A percentile compares a stretch with the other conserved stretches of the same genome.
phyloP scores from a whole-genome alignment of 2,888 invertebrate species.

The Sepioteuthis lessoniana region DNA sequence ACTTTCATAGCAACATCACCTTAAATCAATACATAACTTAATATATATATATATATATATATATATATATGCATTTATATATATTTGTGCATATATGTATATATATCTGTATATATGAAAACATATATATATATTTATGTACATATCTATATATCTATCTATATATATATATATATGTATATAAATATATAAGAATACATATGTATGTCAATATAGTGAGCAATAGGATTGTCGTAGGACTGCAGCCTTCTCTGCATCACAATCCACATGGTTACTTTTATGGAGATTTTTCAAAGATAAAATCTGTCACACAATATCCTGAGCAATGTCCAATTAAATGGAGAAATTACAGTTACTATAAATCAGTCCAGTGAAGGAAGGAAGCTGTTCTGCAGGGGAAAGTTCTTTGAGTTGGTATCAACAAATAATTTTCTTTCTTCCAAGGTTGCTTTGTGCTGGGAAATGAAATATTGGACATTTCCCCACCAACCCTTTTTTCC shows the following conservation, averaged over 20 bases:
- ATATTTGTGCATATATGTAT: no score
- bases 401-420: background rate
- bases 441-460: conserved; percentile 33
- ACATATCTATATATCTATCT: no score
- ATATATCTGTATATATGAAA: no score
- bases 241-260: background rate
- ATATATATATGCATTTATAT: no score
- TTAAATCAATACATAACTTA: background rate
- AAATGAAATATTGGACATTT: conserved; percentile 33
- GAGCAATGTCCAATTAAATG: conserved; percentile 12
- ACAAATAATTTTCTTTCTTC: conserved; percentile 33
- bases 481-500: background rate
- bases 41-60: background rate
- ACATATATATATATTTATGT: no score
- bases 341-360: conserved; percentile 21
- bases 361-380: background rate
- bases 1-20: background rate
- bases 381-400: background rate
- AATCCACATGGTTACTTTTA: background rate
- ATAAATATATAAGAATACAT: background rate
- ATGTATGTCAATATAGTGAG: background rate
- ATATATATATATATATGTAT: no score
- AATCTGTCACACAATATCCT: conserved; percentile 33
- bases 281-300: conserved; percentile 21
- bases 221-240: background rate